Evolutionary conservation across 2,797 vertebrate genomes (phyloP).

Genomic region (Toxotes lorentzi): DNA sequence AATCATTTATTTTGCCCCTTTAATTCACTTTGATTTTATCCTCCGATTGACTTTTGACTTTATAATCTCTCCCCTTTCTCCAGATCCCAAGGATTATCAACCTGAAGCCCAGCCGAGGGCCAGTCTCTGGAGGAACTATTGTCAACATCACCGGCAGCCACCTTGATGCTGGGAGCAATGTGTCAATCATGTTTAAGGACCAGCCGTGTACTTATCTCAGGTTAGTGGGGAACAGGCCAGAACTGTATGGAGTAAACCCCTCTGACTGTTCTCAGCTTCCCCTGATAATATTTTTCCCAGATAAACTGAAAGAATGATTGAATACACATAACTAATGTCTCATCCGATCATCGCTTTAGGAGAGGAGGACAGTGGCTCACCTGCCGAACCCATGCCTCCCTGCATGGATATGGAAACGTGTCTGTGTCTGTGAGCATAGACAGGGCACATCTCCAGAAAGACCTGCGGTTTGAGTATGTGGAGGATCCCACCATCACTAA

Average conservation of each 20-base stretch:
- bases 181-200: slow-evolving; percentile 93
- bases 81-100: slow-evolving; percentile 91
- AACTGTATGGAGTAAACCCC: slow-evolving; percentile 8
- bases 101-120: slow-evolving; percentile 92
- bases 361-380: slow-evolving; percentile 92
- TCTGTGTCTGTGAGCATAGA: slow-evolving; percentile 94
- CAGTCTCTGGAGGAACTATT: slow-evolving; percentile 95
- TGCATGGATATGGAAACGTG: slow-evolving; percentile 89
- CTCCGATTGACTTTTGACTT: slow-evolving; percentile 19
- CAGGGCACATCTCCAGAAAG: slow-evolving; percentile 92
- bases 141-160: slow-evolving; percentile 97
- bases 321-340: slow-evolving; percentile 24
- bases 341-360: slow-evolving; percentile 77
- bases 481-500: slow-evolving; percentile 95
- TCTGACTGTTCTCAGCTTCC: slow-evolving; percentile 28
- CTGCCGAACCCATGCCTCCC: slow-evolving; percentile 92
- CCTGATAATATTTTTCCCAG: neutral
- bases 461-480: slow-evolving; percentile 94
- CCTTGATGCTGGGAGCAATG: slow-evolving; percentile 95
- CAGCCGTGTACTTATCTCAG: slow-evolving; percentile 95
- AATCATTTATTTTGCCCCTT: neutral
- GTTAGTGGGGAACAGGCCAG: slow-evolving; percentile 78
- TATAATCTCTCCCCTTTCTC: slow-evolving; percentile 6
- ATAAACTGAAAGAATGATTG: slow-evolving; percentile 11
- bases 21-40: slow-evolving; percentile 9